These are phyloP conservation scores for Drosophila trapezifrons DNA, from an alignment of 1,140 invertebrate genomes.

Conservation along the genomic window DNA sequence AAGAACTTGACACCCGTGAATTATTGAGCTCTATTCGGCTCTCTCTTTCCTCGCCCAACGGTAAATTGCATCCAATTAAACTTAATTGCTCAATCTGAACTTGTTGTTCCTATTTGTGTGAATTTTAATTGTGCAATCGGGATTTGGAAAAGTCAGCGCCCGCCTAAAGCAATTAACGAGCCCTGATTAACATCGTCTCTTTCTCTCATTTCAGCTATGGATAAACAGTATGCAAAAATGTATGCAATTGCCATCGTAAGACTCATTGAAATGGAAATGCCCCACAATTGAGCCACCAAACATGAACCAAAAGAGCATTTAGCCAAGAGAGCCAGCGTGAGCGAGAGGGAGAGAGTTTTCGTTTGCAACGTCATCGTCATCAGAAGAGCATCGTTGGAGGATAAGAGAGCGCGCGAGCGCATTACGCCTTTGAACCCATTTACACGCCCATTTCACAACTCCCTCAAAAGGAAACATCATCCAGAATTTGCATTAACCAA, in stretches of 20 bases:
- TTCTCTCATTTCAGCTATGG: conserved; percentile 40
- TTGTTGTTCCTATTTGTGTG: conserved; percentile 20
- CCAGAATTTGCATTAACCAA: conserved; percentile 29
- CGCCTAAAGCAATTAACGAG: conserved; percentile 16
- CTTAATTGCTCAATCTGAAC: conserved; percentile 48
- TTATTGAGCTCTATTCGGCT: conserved; percentile 29
- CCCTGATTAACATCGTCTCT: conserved; percentile 19
- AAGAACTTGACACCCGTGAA: conserved; percentile 57
- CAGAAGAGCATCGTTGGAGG: conserved; percentile 16
- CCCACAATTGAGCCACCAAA: conserved; percentile 38
- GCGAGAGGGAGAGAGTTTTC: conserved; percentile 17
- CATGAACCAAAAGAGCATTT: conserved; percentile 42
- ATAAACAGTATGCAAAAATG: conserved; percentile 40
- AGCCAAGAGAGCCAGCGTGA: conserved; percentile 18
- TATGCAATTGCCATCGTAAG: conserved; percentile 27
- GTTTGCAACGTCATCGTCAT: conserved; percentile 52
- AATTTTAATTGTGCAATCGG: conserved; percentile 47
- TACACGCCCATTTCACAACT: conserved; percentile 71
- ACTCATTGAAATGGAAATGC: conserved; percentile 32
- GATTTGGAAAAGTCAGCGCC: conserved; percentile 9
- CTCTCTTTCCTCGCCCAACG: conserved; percentile 1
- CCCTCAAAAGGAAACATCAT: conserved; percentile 26
- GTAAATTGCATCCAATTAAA: conserved; percentile 55
- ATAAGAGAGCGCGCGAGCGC: conserved; percentile 75
- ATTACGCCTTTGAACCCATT: conserved; percentile 50